Base-by-base conservation (phyloP, 1,140 invertebrate genomes). In the Sycophila sp. region DNA sequence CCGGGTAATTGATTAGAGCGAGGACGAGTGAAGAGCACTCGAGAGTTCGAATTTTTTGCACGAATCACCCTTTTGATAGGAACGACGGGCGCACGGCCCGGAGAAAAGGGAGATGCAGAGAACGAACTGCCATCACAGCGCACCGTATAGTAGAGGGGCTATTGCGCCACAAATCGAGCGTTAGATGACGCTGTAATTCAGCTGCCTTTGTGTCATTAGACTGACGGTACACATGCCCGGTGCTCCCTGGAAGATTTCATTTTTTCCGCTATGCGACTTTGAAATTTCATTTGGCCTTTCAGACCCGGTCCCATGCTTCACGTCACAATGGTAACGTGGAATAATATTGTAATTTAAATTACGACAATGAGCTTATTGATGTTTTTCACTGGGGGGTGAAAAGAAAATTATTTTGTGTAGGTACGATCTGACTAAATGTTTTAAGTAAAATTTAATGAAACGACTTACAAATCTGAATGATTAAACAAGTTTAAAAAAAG, bases 91-190 rank as follows among this genome's bases (percentile, higher is more conserved):
- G 40, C 49, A 13, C 38, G 38, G 17, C 2, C 32, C 10, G 47
- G n/a, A n/a, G n/a, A n/a, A n/a, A n/a, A 15, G 2, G 53, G 28
- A 30, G 26, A 53, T 28, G 24, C 11, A 28, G 15, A 17, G 17
- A 59, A 40, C 49, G 40, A 58, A 47, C 55, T 60, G 66, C 66
- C 53, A 71, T 42, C 17, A 66, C 45, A 13, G 28, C 34, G 58
- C 47, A 62, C 17, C 19, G 19, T 32, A 63, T 38, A n/a, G 56
- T 36, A 10, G 24, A 30, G 56, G 51, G 53, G 38, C 69, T 40
- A 71, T 71, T 64, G 38, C 70, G 34, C 56, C 30, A 42, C 56
- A 60, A 72, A 72, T 72, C 55, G 64, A 66, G 62, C 63, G 63
- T 66, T 66, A 66, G 62, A 66, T 66, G 47, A 72, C 42, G 45